A percentile compares a stretch with the other conserved stretches of the same genome.
Evolutionary conservation across 2,797 vertebrate genomes (phyloP).

Genomic region (Rousettus madagascariensis): DNA sequence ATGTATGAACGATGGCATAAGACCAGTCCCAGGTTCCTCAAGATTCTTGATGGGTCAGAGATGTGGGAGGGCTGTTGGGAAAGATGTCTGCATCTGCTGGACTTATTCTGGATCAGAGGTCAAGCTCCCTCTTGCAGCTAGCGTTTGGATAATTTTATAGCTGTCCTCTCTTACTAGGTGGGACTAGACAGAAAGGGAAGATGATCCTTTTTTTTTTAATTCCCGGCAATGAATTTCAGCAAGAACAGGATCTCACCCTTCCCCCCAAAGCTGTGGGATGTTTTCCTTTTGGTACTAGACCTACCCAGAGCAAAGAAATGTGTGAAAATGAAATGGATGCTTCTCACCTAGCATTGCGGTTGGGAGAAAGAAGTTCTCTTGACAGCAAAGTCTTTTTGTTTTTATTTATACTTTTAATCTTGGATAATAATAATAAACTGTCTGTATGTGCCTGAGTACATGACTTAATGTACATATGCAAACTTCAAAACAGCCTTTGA

Average conservation of each 20-base stretch:
- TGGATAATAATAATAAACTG: neutral
- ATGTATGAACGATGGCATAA: neutral
- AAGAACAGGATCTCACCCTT: neutral
- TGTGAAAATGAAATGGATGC: neutral
- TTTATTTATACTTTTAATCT: neutral
- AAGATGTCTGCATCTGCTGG: neutral
- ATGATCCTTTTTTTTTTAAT: neutral
- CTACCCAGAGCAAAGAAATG: neutral
- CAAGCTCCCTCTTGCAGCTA: neutral
- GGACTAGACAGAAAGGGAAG: neutral
- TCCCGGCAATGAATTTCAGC: neutral
- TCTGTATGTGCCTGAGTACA: neutral
- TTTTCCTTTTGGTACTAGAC: neutral
- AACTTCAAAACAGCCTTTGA: neutral
- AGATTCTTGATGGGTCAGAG: neutral
- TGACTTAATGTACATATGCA: neutral
- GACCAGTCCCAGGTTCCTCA: neutral
- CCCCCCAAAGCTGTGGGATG: neutral
- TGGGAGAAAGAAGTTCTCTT: neutral
- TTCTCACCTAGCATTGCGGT: neutral
- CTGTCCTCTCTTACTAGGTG: neutral
- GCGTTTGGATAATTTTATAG: neutral
- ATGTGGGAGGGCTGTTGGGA: accelerated
- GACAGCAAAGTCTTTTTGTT: neutral
- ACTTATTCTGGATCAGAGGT: neutral